A percentile compares a stretch with the other conserved stretches of the same genome.
Conservation (phyloP, 1,140 invertebrate species). For the Centruroides vittatus region DNA sequence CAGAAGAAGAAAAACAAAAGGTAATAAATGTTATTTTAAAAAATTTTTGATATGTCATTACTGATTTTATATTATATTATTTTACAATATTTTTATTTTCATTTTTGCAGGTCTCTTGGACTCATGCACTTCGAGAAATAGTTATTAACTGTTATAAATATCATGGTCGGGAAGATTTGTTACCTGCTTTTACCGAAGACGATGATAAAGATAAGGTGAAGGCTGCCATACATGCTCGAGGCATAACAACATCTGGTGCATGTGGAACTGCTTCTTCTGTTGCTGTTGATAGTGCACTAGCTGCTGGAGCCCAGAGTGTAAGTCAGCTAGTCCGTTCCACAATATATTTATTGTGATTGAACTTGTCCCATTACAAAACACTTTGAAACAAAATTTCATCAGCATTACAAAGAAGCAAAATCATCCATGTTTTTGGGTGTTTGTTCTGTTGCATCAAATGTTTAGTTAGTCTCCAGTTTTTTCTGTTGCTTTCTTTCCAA, state of each 20-base stretch:
- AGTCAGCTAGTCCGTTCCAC: not conserved
- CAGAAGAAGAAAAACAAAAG: slow-evolving; percentile 94
- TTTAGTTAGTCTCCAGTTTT: too few relatives aligned
- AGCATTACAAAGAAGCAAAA: too few relatives aligned
- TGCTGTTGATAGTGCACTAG: too few relatives aligned
- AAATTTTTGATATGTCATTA: not conserved
- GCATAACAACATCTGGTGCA: too few relatives aligned
- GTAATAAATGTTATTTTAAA: slow-evolving; percentile 33
- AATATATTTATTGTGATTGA: too few relatives aligned
- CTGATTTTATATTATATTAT: slow-evolving; percentile 5
- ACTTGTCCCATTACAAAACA: too few relatives aligned
- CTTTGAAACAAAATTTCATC: too few relatives aligned
- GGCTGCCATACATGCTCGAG: slow-evolving; percentile 9
- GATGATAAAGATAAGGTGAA: slow-evolving; percentile 48
- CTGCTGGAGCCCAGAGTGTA: slow-evolving; percentile 10
- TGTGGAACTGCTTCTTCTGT: too few relatives aligned
- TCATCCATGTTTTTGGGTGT: too few relatives aligned
- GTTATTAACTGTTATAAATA: slow-evolving; percentile 98
- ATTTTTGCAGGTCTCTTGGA: slow-evolving; percentile 79
- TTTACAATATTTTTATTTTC: slow-evolving; percentile 1
- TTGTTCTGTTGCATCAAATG: too few relatives aligned
- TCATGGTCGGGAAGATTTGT: slow-evolving; percentile 85
- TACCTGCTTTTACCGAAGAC: slow-evolving; percentile 86
- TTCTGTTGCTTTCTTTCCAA: too few relatives aligned
- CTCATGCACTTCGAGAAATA: slow-evolving; percentile 89